Evolutionary conservation across 2,797 vertebrate species (phyloP).

Genomic region (Forpus xanthops): DNA sequence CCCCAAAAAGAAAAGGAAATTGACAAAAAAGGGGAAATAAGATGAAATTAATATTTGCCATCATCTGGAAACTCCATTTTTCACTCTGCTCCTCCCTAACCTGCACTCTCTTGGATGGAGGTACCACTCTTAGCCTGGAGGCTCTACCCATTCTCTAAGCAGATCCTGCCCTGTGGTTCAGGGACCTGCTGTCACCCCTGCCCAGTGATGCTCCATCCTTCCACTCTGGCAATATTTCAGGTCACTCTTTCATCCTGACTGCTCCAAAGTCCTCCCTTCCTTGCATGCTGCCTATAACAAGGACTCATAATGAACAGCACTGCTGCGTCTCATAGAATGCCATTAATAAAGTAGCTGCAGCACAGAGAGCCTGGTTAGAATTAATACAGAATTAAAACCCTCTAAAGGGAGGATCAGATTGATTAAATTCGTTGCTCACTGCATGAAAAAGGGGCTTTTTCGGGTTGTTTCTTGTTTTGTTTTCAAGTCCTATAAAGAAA

Average conservation of each 20-base stretch:
- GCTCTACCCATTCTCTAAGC: accelerated
- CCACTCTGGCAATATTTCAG: background rate
- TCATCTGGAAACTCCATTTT: background rate
- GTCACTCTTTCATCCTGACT: background rate
- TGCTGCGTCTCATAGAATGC: background rate
- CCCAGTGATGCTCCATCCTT: background rate
- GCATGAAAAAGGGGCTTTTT: background rate
- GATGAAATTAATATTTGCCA: background rate
- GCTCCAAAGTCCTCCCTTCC: background rate
- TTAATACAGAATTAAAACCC: background rate
- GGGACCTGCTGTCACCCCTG: background rate
- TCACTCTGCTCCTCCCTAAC: background rate
- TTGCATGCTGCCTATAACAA: accelerated
- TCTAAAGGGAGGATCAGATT: background rate
- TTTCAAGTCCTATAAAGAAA: constrained; percentile 28
- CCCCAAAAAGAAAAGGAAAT: background rate
- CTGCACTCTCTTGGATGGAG: background rate
- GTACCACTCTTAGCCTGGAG: background rate
- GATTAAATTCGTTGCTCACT: background rate
- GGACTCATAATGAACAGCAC: accelerated
- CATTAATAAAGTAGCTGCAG: background rate
- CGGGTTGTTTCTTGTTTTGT: background rate
- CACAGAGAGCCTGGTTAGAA: background rate
- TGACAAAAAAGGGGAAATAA: background rate
- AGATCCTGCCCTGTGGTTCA: background rate